Percentiles rank a stretch among this genome's conserved stretches.
Conservation (phyloP, 2,888 invertebrate genomes). For the Netelia virgata region DNA sequence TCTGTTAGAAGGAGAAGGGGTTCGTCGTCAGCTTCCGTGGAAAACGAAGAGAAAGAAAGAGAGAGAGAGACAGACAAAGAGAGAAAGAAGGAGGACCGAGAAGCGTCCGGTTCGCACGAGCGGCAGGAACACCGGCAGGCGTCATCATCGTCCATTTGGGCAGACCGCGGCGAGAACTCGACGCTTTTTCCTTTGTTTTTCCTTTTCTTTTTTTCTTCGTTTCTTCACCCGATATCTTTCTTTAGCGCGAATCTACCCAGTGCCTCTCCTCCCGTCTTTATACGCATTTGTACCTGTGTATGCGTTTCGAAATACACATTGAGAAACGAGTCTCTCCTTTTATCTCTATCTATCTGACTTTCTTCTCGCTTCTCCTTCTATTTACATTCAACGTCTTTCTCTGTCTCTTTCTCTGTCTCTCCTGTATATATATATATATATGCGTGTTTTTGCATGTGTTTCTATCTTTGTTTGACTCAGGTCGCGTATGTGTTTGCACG, state of each 20-base stretch:
- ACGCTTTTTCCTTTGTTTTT: conserved; percentile 7
- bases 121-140: conserved; percentile 37
- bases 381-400: conserved; percentile 20
- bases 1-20: not conserved
- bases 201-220: not conserved
- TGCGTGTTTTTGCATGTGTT: conserved; percentile 9
- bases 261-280: conserved; percentile 8
- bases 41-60: conserved; percentile 33
- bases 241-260: conserved; percentile 33
- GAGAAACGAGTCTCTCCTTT: conserved; percentile 57
- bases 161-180: conserved; percentile 29
- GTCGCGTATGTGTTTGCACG: conserved; percentile 69
- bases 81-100: not conserved
- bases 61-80: not conserved
- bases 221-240: conserved; percentile 39
- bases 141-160: conserved; percentile 61
- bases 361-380: conserved; percentile 34
- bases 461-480: too few species aligned
- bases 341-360: conserved; percentile 56
- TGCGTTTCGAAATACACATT: conserved; percentile 25
- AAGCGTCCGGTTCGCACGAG: conserved; percentile 43
- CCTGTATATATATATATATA: conserved; percentile 42
- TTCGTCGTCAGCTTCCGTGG: conserved; percentile 61
- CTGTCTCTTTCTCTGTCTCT: conserved; percentile 17
- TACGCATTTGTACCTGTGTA: conserved; percentile 11